A percentile compares a stretch with the other conserved stretches of the same genome.
phyloP scores from a whole-genome alignment of 2,797 vertebrate genomes.

The Philypnodon macrostomus region DNA sequence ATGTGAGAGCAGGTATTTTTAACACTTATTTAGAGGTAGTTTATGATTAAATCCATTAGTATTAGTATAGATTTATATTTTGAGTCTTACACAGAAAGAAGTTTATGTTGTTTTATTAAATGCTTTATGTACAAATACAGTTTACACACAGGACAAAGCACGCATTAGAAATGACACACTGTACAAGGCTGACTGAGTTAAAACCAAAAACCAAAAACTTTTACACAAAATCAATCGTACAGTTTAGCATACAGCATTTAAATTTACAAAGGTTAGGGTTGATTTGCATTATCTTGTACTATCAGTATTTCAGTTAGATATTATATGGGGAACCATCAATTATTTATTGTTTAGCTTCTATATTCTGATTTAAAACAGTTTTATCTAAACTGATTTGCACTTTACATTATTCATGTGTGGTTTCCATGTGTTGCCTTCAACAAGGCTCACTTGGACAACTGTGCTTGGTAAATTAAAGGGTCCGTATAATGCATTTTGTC shows the following conservation, averaged over 20 bases:
- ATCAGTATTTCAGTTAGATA: slow-evolving; percentile 74
- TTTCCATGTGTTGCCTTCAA: slow-evolving; percentile 53
- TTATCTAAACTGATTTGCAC: slow-evolving; percentile 1
- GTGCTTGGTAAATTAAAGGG: slow-evolving; percentile 7
- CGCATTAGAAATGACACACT: slow-evolving; percentile 87
- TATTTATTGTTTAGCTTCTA: slow-evolving; percentile 40
- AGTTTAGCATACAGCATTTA: slow-evolving; percentile 74
- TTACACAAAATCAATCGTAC: slow-evolving; percentile 90
- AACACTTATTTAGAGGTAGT: slow-evolving; percentile 78
- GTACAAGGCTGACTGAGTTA: slow-evolving; percentile 86
- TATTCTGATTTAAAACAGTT: too few species aligned
- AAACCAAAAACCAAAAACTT: slow-evolving; percentile 82
- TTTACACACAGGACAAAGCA: slow-evolving; percentile 98
- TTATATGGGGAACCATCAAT: slow-evolving; percentile 70
- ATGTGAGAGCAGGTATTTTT: slow-evolving; percentile 91
- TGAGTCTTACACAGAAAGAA: slow-evolving; percentile 91
- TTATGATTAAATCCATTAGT: slow-evolving; percentile 74
- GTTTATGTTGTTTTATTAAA: slow-evolving; percentile 93
- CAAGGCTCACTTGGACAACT: slow-evolving; percentile 14
- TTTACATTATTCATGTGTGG: slow-evolving; percentile 2
- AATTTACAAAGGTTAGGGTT: slow-evolving; percentile 88
- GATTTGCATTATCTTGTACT: slow-evolving; percentile 78
- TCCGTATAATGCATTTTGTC: too few species aligned
- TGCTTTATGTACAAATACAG: slow-evolving; percentile 96
- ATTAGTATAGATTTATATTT: slow-evolving; percentile 94